A percentile compares a stretch with the other conserved stretches of the same genome.
Conservation (phyloP, 2,888 invertebrate genomes). For the Lysandra bellargus region DNA sequence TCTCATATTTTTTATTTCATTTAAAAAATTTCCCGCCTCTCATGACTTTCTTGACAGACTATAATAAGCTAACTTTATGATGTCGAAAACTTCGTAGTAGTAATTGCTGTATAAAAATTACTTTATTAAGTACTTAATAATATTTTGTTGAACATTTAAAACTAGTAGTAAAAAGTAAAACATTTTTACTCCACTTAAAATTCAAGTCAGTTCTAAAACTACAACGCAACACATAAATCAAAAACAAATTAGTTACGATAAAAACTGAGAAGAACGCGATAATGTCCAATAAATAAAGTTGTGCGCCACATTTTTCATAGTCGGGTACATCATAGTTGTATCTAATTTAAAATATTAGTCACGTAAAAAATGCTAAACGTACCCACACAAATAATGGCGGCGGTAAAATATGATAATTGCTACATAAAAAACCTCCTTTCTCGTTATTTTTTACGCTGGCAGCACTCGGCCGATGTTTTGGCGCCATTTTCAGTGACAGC, state of each 20-base stretch:
- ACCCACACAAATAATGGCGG: conserved; percentile 64
- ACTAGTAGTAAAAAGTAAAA: neutral
- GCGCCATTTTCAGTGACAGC: conserved; percentile 33
- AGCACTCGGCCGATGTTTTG: conserved; percentile 50
- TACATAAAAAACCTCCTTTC: conserved; percentile 46
- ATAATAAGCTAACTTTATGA: too few species aligned
- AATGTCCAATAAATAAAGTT: neutral
- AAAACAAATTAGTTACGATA: neutral
- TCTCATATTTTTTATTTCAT: too few species aligned
- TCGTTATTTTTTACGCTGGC: conserved; percentile 58
- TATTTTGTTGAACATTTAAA: neutral
- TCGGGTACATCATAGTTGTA: neutral
- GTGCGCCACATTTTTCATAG: neutral
- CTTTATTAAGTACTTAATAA: too few species aligned
- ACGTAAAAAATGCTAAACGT: conserved; percentile 28
- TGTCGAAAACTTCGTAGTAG: too few species aligned
- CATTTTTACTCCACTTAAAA: neutral
- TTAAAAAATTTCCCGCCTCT: too few species aligned
- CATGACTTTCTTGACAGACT: too few species aligned
- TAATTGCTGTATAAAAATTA: too few species aligned
- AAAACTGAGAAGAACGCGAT: neutral
- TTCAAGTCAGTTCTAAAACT: neutral
- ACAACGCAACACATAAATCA: neutral
- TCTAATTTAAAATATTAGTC: conserved; percentile 34
- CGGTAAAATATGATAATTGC: conserved; percentile 70